Conservation (phyloP, 2,113 vertebrate genomes). For the Martes martes region DNA sequence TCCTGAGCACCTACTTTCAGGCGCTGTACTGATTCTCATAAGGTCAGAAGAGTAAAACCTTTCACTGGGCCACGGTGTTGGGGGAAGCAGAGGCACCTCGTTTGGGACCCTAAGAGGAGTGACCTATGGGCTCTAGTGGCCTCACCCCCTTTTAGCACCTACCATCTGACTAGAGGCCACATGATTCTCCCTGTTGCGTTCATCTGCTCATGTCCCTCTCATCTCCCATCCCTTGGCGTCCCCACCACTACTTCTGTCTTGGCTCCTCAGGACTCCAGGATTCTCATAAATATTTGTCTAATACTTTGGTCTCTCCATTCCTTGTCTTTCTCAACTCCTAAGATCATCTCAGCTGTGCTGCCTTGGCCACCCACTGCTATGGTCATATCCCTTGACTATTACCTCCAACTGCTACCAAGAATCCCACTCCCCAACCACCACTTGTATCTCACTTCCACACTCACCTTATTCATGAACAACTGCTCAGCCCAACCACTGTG, state of each 20-base stretch:
- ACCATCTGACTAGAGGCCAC: background rate
- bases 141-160: background rate
- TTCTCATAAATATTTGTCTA: background rate
- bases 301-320: background rate
- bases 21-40: background rate
- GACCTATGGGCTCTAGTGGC: background rate
- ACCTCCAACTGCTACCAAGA: background rate
- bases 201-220: background rate
- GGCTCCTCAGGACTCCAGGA: background rate
- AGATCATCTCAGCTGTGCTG: background rate
- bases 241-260: background rate
- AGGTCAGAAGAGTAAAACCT: background rate
- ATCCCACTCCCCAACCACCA: background rate
- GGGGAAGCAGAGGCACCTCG: no score
- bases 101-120: no score
- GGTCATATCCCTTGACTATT: background rate
- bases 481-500: background rate
- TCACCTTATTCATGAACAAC: background rate
- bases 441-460: background rate
- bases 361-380: background rate
- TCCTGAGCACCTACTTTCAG: background rate
- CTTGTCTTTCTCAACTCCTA: background rate
- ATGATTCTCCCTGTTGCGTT: background rate
- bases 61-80: background rate
- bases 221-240: background rate